Evolutionary conservation across 2,113 vertebrate species (phyloP).

Genomic region (Daphoenositta chrysoptera): DNA sequence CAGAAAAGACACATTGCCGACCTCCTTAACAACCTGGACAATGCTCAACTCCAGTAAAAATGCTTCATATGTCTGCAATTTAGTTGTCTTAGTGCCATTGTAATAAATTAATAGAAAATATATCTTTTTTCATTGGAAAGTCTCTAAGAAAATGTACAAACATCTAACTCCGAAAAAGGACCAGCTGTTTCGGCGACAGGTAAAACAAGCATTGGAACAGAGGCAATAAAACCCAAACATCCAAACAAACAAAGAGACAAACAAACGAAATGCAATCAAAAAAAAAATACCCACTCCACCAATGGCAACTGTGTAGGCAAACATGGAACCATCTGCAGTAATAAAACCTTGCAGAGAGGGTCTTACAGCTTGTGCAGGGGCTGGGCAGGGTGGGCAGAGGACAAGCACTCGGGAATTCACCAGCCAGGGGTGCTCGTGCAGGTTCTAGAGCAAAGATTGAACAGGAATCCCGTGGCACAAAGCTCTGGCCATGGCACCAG

Average conservation of each 20-base stretch:
- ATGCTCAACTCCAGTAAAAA: constrained; percentile 22
- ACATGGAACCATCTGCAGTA: neutral
- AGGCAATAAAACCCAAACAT: neutral
- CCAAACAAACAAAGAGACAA: neutral
- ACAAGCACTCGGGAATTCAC: neutral
- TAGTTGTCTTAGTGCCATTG: constrained; percentile 75
- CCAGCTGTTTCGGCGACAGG: constrained; percentile 89
- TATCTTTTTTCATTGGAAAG: constrained; percentile 80
- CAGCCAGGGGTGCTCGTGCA: neutral
- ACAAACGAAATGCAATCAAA: neutral
- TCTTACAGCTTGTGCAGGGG: neutral
- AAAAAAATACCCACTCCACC: neutral
- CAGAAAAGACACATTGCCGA: constrained; percentile 37
- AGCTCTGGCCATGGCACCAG: neutral
- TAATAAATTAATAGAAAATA: constrained; percentile 99
- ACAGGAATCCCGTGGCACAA: neutral
- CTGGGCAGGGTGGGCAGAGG: neutral
- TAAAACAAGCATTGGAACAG: constrained; percentile 56
- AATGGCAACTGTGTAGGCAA: neutral
- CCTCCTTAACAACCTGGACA: constrained; percentile 27
- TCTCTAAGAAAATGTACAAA: constrained; percentile 86
- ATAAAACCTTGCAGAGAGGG: neutral
- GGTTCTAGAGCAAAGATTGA: neutral
- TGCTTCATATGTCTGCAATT: constrained; percentile 58
- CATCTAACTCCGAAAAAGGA: constrained; percentile 88